Evolutionary conservation across 2,797 vertebrate species (phyloP).

Genomic region (Mormyrus hasselquistii): DNA sequence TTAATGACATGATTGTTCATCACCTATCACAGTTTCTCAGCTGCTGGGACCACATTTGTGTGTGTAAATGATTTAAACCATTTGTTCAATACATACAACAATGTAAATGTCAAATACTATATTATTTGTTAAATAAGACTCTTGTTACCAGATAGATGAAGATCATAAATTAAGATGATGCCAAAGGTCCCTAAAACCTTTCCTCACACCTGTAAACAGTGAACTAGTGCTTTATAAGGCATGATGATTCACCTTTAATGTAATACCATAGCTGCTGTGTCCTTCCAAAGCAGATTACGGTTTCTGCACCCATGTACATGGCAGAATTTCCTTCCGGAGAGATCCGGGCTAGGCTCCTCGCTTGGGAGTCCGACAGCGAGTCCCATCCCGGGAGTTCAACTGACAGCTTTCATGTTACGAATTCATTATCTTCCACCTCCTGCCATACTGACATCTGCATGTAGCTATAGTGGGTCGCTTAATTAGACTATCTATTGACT

Average conservation of each 20-base stretch:
- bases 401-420: slow-evolving; percentile 3
- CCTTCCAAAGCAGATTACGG: neutral
- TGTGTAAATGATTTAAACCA: neutral
- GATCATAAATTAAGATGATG: neutral
- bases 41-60: neutral
- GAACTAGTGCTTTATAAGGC: neutral
- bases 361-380: neutral
- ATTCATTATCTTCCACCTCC: neutral
- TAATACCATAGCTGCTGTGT: neutral
- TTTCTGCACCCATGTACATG: neutral
- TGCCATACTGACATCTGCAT: slow-evolving; percentile 28
- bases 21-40: neutral
- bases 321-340: neutral
- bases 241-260: neutral
- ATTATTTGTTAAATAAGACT: neutral
- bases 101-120: neutral
- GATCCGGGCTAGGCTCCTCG: neutral
- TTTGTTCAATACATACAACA: neutral
- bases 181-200: neutral
- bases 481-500: neutral
- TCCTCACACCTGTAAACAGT: neutral
- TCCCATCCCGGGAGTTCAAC: slow-evolving; percentile 1
- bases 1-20: neutral
- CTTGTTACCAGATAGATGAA: neutral
- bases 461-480: slow-evolving; percentile 23